Base-by-base conservation (phyloP, 2,888 invertebrate species). In the Amphipoea oculea region DNA sequence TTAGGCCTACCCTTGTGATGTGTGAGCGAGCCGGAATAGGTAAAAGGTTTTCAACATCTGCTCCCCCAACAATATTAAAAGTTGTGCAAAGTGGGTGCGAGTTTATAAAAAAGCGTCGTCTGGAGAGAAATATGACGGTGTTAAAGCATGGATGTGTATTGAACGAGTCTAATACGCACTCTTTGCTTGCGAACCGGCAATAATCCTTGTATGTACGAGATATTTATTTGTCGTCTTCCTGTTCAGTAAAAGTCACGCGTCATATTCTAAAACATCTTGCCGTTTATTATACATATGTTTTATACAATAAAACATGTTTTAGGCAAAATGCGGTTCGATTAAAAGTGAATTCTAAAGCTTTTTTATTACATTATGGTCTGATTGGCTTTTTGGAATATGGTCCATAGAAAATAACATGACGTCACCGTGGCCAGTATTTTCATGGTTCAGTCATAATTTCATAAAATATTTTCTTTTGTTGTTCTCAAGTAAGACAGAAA, bases 31-130 rank as follows among this genome's bases (percentile, higher is more conserved):
- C 76, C 81, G 82, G 63, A 87, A 89, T 87, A 89, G 93, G 94
- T 94, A 95, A 95, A 95, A 95, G 95, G 94, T 93, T 94, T 92
- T 92, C 92, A 92, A 92, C 95, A 95, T 94, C 95, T 95, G 95
- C 94, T 93, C 95, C 95, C 95, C 92, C 90, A 93, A 93, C 93
- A 92, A 94, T 95, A 95, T 95, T 95, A 95, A 95, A 95, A 95
- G 91, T 94, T 94, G 89, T 92, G 90, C 92, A 89, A 89, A 93
- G 92, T 94, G 92, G 90, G 91, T 88, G 92, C 86, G 92, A 94
- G 92, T 93, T 94, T 93, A 95, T 95, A 95, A 94, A 94, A 94
- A 94, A 94, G 91, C 88, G 79, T 77, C 84, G 85, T 79, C 86
- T 85, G 83, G 80, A 69, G 79, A 68, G 85, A 86, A 88, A 85